Base-by-base conservation (phyloP, 2,113 vertebrate species). In the Acrocephalus kingi region DNA sequence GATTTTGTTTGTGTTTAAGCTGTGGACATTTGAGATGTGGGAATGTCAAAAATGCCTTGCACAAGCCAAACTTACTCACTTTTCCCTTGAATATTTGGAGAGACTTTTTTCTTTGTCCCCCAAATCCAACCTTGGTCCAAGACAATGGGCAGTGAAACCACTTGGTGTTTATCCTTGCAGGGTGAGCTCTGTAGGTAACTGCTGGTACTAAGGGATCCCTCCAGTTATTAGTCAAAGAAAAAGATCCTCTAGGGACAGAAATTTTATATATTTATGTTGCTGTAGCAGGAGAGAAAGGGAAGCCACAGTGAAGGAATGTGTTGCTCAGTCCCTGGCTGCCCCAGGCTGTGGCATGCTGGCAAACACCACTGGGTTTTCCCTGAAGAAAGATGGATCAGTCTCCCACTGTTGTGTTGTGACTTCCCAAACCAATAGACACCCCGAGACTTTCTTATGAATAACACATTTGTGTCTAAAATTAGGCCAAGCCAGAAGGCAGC, bases 31-130 rank as follows among this genome's bases (percentile, higher is more conserved):
- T 93, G 95, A 97, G 92, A 97, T 67, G 89, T 75, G 93, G 61
- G 93, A 96, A 97, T 97, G 93, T 93, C 33, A 97, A 87, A 96
- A 96, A 93, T 95, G 93, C 72, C 48, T 93, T 27, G 10, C 19
- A 66, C 66, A 96, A 95, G 85, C 95, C 94, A 92, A 89, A 83
- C 46, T 58, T 94, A 76, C 81, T 96, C 69, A 87, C 45, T 94
- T 86, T 31, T 73, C 62, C 87, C 41, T 90, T 63, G 84, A 43
- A 52, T 89, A 49, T 54, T 94, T 94, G 82, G 52, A 84, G 76
- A 90, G 76, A 84, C 46, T 85, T 85, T 84, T 88, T 87, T 77
- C 90, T 74, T 56, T 81, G 45, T 72, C 72, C 85, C 58, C 5
- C 6, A 88, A 90, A 78, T 80, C 69, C 78, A 91, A 5, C 73